These are phyloP conservation scores for Ochotona princeps DNA, from an alignment of 2,113 vertebrate genomes.

Conservation along the genomic window DNA sequence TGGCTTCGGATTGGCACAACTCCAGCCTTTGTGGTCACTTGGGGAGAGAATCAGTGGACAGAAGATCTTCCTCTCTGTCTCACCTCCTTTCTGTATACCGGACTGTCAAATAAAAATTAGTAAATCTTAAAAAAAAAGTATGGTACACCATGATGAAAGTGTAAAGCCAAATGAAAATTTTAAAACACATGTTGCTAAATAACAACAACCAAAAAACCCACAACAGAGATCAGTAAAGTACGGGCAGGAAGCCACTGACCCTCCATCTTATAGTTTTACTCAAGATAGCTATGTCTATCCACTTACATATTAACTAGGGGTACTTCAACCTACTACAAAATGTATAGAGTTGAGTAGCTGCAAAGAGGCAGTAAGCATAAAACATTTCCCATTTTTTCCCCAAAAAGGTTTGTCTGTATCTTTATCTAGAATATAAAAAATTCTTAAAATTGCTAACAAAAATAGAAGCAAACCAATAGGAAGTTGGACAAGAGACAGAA, in stretches of 20 bases:
- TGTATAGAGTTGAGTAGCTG: background rate
- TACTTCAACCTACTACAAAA: background rate
- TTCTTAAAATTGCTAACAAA: background rate
- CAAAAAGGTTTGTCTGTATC: background rate
- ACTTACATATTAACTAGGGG: background rate
- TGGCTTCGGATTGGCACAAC: too few species aligned
- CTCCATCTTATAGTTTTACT: background rate
- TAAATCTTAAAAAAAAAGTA: too few species aligned
- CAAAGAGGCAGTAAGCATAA: background rate
- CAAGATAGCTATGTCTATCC: background rate
- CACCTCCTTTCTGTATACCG: too few species aligned
- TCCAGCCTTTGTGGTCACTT: too few species aligned
- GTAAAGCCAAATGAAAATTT: background rate
- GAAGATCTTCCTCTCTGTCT: too few species aligned
- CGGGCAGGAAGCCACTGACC: background rate
- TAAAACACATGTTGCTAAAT: background rate
- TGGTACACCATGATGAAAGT: background rate
- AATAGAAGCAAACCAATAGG: background rate
- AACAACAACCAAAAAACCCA: background rate
- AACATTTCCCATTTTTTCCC: background rate
- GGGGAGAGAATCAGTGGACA: too few species aligned
- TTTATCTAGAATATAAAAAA: background rate
- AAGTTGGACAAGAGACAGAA: background rate
- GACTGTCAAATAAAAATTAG: too few species aligned
- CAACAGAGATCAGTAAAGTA: background rate